Base-by-base conservation (phyloP, 1,140 invertebrate species). In the Eupristina koningsbergeri region DNA sequence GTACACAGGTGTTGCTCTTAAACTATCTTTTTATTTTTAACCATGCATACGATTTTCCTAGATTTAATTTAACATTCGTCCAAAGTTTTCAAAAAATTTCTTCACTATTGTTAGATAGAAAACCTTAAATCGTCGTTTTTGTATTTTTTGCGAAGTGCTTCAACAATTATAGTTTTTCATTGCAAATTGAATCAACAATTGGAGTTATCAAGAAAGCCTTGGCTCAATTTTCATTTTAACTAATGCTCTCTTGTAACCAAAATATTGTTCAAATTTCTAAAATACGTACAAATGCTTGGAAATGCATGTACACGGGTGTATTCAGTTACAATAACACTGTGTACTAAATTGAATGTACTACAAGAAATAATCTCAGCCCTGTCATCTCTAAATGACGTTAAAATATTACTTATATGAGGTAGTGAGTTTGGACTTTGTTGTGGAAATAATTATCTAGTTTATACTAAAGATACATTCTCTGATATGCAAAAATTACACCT, bases 401-500 rank as follows among this genome's bases (percentile, higher is more conserved):
- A 71, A 71, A 71, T 71, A 71, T 71, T 71, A 36, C 67, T 26
- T 71, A n/a, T 6, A 1, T 26, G 41, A 13, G 17, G 47, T 77
- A 58, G 61, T 77, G 75, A 77, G 53, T 61, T 58, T 77, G n/a
- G 26, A n/a, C 19, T 2, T n/a, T 22, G 22, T 6, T 11, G 50
- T 3, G 34, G 39, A 50, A 58, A 61, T 58, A 53, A 77, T n/a
- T 58, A 26, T 17, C 1, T 58, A 58, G 19, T 61, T 50, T 77
- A 77, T 50, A 77, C 29, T n/a, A 77, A 61, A 39, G 50, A 67
- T 50, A 45, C 9, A 47, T 67, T 69, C 77, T 80, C n/a, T 13
- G 5, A 5, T 63, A 36, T 22, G 61, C 15, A 80, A 69, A 80
- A 80, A 80, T 80, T 63, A 22, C n/a, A n/a, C 15, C 13, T 63